Percentiles rank a stretch among this genome's conserved stretches.
Evolutionary conservation across 2,797 vertebrate species (phyloP).

Genomic region (Neosilurus hyrtlii): DNA sequence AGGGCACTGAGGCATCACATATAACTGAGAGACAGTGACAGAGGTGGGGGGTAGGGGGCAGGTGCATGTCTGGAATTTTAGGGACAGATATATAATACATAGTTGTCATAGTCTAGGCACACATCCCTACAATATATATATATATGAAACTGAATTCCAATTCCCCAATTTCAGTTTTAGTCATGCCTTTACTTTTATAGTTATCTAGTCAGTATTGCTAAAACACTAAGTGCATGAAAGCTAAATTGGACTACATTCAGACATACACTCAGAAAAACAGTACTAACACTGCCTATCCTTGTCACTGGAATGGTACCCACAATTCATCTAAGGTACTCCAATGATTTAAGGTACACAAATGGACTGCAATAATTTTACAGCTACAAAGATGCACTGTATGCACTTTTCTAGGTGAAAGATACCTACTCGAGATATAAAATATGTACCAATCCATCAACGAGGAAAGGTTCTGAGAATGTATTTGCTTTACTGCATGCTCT

Average conservation of each 20-base stretch:
- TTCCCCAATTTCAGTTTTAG: background rate
- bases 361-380: background rate
- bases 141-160: background rate
- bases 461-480: background rate
- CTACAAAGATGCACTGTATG: background rate
- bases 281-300: background rate
- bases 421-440: background rate
- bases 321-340: background rate
- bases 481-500: background rate
- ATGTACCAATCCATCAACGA: background rate
- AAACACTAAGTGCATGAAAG: background rate
- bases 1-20: conserved; percentile 76
- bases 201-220: background rate
- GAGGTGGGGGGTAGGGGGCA: conserved; percentile 28
- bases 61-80: conserved; percentile 41
- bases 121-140: background rate
- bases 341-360: background rate
- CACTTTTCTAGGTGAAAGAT: background rate
- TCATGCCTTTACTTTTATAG: background rate
- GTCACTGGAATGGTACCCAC: background rate
- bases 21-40: conserved; percentile 49
- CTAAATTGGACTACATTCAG: background rate
- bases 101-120: background rate
- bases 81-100: conserved; percentile 9
- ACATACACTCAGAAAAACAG: background rate